A percentile compares a stretch with the other conserved stretches of the same genome.
Evolutionary conservation across 1,140 invertebrate species (phyloP).

Genomic region (Diorhabda sublineata): DNA sequence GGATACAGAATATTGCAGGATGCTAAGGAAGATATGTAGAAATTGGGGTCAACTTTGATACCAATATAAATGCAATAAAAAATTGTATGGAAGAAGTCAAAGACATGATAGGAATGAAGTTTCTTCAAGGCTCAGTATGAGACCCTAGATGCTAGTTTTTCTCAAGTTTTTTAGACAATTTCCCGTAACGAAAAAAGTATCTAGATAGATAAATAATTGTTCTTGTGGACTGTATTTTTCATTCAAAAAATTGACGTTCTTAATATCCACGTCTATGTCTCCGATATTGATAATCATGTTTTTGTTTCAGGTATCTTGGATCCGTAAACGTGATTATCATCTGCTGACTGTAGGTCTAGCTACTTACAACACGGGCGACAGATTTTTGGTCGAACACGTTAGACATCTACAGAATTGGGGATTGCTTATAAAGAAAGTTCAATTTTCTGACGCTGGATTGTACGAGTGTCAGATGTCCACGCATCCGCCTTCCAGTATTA

Average conservation of each 20-base stretch:
- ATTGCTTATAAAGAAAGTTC: slow-evolving; percentile 67
- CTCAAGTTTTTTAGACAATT: too few species aligned
- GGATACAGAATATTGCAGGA: too few species aligned
- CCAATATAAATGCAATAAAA: too few species aligned
- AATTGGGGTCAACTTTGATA: too few species aligned
- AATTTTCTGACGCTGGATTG: slow-evolving; percentile 64
- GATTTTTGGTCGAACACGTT: slow-evolving; percentile 77
- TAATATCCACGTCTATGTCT: not conserved
- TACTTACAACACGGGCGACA: slow-evolving; percentile 68
- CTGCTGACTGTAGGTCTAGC: slow-evolving; percentile 68
- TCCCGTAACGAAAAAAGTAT: too few species aligned
- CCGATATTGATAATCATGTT: not conserved
- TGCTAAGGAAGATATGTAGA: too few species aligned
- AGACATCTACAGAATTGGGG: slow-evolving; percentile 72
- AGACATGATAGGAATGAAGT: too few species aligned
- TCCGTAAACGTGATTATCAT: slow-evolving; percentile 65
- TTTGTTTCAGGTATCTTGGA: slow-evolving; percentile 63
- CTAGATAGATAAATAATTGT: too few species aligned
- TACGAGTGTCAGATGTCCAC: slow-evolving; percentile 80
- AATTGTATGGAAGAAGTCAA: too few species aligned
- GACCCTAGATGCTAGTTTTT: too few species aligned
- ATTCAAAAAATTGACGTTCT: not conserved
- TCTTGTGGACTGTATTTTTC: too few species aligned
- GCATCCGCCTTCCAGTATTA: slow-evolving; percentile 73
- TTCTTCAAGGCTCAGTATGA: too few species aligned